Conservation (phyloP, 1,140 invertebrate species). For the Caerostris darwini region DNA sequence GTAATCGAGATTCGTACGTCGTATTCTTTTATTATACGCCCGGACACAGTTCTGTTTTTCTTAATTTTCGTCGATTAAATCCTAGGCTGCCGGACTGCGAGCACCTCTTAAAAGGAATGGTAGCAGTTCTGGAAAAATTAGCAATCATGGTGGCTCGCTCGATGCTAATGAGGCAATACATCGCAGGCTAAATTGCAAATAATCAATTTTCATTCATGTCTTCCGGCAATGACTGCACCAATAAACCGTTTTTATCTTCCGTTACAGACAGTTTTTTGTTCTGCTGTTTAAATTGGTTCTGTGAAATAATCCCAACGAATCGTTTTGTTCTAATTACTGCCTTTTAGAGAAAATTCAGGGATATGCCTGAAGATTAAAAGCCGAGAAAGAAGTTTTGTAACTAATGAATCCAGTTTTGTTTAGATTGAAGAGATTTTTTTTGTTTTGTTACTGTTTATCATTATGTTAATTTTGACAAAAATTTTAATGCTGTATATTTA, state of each 20-base stretch:
- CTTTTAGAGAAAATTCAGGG: not conserved
- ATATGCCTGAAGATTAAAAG: no score
- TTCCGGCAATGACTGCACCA: not conserved
- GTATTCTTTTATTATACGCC: not conserved
- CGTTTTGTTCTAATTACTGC: not conserved
- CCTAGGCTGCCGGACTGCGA: not conserved
- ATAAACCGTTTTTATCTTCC: slow-evolving; percentile 5
- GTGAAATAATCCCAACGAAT: not conserved
- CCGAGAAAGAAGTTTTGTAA: no score
- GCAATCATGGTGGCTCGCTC: not conserved
- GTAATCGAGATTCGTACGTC: not conserved
- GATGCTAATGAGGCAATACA: slow-evolving; percentile 30
- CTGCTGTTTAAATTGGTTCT: not conserved
- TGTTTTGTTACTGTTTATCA: no score
- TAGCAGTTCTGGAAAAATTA: slow-evolving; percentile 7
- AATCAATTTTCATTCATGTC: slow-evolving; percentile 39
- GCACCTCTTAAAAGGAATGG: not conserved
- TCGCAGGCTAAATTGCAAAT: slow-evolving; percentile 8
- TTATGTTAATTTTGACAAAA: no score
- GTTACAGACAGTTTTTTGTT: not conserved
- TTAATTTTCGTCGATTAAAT: slow-evolving; percentile 32
- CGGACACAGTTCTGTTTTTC: not conserved
- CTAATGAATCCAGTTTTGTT: no score
- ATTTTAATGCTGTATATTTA: no score
- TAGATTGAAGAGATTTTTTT: no score